Percentiles rank a stretch among this genome's conserved stretches.
Evolutionary conservation across 1,140 invertebrate species (phyloP).

Genomic region (Drosophila aff.): DNA sequence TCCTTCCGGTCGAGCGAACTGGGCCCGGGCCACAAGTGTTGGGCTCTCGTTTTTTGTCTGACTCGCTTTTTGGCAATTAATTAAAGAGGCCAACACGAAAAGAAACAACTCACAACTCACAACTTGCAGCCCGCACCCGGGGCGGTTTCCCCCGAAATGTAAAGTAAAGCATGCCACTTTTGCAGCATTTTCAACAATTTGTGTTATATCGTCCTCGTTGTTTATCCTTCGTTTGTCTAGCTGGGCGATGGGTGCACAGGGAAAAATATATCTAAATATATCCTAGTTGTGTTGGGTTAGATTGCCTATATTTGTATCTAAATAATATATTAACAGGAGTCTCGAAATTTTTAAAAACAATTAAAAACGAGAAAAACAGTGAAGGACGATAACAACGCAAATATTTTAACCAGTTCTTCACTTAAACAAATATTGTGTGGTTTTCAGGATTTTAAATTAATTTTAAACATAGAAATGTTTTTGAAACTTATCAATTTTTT

Average conservation of each 20-base stretch:
- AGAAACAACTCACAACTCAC: slow-evolving; percentile 16
- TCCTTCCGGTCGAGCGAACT: slow-evolving; percentile 68
- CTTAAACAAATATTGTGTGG: not conserved
- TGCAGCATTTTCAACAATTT: slow-evolving; percentile 76
- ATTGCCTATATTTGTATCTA: too few species aligned
- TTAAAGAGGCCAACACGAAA: slow-evolving; percentile 74
- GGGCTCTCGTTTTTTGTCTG: slow-evolving; percentile 59
- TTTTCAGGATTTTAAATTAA: not conserved
- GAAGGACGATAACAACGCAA: too few species aligned
- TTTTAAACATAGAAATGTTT: not conserved
- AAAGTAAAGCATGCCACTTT: slow-evolving; percentile 55
- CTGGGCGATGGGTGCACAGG: slow-evolving; percentile 8
- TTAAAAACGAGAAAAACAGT: too few species aligned
- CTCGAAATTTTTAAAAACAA: too few species aligned
- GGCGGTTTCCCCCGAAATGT: slow-evolving; percentile 34
- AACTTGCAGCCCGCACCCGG: not conserved
- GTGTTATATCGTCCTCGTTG: slow-evolving; percentile 64
- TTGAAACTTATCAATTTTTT: too few species aligned
- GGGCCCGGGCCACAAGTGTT: slow-evolving; percentile 65
- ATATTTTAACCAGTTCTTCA: not conserved
- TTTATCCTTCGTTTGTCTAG: slow-evolving; percentile 72
- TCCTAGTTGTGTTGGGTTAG: not conserved
- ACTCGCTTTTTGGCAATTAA: slow-evolving; percentile 79
- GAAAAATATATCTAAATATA: not conserved
- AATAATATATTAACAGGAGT: too few species aligned